Evolutionary conservation across 2,888 invertebrate genomes (phyloP), one percentile per base, ranked within the genome.

Genomic region (Ceraclea dissimilis): DNA sequence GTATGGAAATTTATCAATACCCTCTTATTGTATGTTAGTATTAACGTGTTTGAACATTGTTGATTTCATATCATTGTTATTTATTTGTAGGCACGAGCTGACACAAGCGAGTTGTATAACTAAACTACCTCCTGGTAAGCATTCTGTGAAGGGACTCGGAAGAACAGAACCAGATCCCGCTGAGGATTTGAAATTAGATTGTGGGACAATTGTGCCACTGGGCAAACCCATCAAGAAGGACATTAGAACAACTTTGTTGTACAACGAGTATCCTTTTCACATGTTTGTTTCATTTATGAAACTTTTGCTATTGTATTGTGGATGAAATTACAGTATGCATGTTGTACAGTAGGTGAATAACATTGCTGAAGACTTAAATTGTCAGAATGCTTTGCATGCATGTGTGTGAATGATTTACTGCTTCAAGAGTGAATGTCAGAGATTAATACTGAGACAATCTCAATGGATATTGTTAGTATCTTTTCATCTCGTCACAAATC

Each of bases 81-180:
- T n/a, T 17, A 26, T 20, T 49, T 67, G 63, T 72, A 89, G 88
- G 86, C 83, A 88, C 69, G 90, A 94, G 69, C 82, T 85, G 63
- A 78, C 70, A 0, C 52, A 70, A 0, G 85, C 95, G 0, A 83
- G 90, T 64, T 86, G 84, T 68, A 79, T 94, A 34, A 81, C 81
- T 16, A 87, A 89, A 67, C 74, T 93, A 51, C 93, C 94, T 0
- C 78, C 83, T 43, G 88, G 89, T 60, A 88, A 84, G 66, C 92
- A 97, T 72, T 94, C 94, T 63, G 88, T 88, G 48, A 90, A 90
- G 76, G 97, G 96, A 67, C 67, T 85, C 56, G 98, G 98, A 4
- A 78, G 79, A 65, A 94, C 93, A 2, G 80, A 83, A 65, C 98
- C 98, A 0, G 84, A 95, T 76, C 90, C 93, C 0, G 69, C 69